A percentile compares a stretch with the other conserved stretches of the same genome.
Evolutionary conservation across 53 echinoderm and acorn worm genomes (phyloP).

Genomic region (Apostichopus leukothele): DNA sequence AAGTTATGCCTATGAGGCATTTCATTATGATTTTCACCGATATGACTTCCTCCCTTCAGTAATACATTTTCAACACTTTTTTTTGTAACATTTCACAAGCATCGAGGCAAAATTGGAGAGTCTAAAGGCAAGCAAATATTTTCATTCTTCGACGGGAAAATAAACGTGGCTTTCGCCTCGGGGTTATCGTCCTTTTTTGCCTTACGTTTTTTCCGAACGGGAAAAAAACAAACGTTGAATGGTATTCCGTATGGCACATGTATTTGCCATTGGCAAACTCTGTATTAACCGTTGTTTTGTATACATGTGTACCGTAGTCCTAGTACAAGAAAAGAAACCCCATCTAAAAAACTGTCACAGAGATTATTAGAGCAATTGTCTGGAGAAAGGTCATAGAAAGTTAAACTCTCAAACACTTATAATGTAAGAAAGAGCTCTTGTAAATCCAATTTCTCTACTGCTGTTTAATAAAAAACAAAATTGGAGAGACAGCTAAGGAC

Average conservation of each 20-base stretch:
- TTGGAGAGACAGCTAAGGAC: no score
- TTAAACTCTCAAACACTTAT: background rate
- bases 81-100: slow-evolving; percentile 26
- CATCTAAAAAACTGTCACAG: no score
- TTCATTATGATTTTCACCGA: slow-evolving; percentile 13
- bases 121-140: slow-evolving; percentile 24
- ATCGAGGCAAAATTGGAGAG: background rate
- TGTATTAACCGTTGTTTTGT: background rate
- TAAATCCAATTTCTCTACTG: no score
- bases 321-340: no score
- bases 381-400: background rate
- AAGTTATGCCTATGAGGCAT: slow-evolving; percentile 43
- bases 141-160: slow-evolving; percentile 11
- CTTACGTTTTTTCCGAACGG: background rate
- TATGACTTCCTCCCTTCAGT: background rate
- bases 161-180: background rate
- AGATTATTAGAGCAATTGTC: background rate
- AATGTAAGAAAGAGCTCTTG: no score
- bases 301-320: no score
- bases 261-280: background rate
- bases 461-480: no score
- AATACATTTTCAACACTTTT: slow-evolving; percentile 22
- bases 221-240: background rate
- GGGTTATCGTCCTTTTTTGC: background rate
- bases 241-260: background rate